A percentile compares a stretch with the other conserved stretches of the same genome.
phyloP scores from a whole-genome alignment of 2,797 vertebrate species.

The Cuniculus paca region DNA sequence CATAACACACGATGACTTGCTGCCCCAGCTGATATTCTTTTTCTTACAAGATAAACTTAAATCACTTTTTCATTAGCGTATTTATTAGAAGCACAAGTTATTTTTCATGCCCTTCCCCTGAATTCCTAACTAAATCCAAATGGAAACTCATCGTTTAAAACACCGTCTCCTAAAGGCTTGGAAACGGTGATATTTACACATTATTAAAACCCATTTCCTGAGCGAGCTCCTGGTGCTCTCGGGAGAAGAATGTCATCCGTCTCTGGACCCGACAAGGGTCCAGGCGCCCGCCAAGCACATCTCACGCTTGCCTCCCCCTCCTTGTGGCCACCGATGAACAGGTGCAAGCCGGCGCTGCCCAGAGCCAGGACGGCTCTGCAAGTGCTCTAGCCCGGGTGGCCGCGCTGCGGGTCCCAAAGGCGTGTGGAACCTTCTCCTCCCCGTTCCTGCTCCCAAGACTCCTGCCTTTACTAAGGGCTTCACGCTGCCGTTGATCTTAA shows the following conservation, averaged over 20 bases:
- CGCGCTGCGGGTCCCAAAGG: not conserved
- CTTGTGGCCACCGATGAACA: not conserved
- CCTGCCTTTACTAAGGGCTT: too few species aligned
- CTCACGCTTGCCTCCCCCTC: not conserved
- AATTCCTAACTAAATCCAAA: slow-evolving; percentile 43
- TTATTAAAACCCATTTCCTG: slow-evolving; percentile 58
- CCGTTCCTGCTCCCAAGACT: not conserved
- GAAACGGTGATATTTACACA: not conserved
- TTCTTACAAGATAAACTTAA: slow-evolving; percentile 28
- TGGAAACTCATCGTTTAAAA: not conserved
- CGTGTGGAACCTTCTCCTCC: not conserved
- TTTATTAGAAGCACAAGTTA: not conserved
- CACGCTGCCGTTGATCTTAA: not conserved
- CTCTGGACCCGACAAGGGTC: not conserved
- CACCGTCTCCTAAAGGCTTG: not conserved
- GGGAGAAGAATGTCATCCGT: not conserved
- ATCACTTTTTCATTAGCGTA: slow-evolving; percentile 34
- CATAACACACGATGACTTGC: not conserved
- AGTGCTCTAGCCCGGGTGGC: not conserved
- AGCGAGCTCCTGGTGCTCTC: slow-evolving; percentile 2
- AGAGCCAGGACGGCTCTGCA: not conserved
- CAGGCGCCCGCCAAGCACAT: not conserved
- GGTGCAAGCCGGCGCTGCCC: not conserved
- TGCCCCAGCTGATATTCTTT: not conserved
- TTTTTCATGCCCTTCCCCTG: slow-evolving; percentile 6